Evolutionary conservation across 2,888 invertebrate genomes (phyloP), one percentile per base, ranked within the genome.

Genomic region (Tinea semifulvella): DNA sequence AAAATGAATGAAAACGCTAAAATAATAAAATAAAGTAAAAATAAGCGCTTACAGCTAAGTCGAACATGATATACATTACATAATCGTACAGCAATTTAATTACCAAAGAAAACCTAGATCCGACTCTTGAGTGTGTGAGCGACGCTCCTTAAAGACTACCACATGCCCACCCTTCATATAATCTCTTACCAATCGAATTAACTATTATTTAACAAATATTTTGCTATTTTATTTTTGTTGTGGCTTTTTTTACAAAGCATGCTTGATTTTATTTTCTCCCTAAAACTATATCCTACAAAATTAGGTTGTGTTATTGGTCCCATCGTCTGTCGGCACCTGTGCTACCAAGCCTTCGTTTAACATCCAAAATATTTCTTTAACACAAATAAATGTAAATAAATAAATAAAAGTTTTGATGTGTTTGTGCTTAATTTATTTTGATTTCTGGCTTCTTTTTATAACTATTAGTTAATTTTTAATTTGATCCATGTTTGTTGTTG

Each of bases 241-340:
- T 47, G 49, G 46, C 48, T 49, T 36, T 51, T 26, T 48, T 47
- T 48, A 39, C 49, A 50, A 49, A 47, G 47, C 35, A 35, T 35
- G 35, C 2, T 3, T 11, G 26, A 2, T 26, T 2, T 5, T 13
- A 22, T 11, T 14, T 35, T 35, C 16, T 35, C 35, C 13, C 31
- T n/a, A 8, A 35, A n/a, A 5, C 16, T 8, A 3, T 17, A 4
- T 38, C 38, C 38, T 17, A n/a, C 10, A 6, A 8, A 7, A 6
- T 10, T 4, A 11, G 19, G n/a, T 17, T 38, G 14, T 17, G 10
- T 38, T 7, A 17, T 18, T 17, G 3, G 7, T 16, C 18, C 38
- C 38, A 19, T 18, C 14, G 26, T 28, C 61, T 63, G 61, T 50
- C 59, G 62, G 63, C 58, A 61, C 65, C 61, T 53, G 56, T 55